Conservation (phyloP, 1,140 invertebrate species). For the Pseudomyrmex flavicornis region DNA sequence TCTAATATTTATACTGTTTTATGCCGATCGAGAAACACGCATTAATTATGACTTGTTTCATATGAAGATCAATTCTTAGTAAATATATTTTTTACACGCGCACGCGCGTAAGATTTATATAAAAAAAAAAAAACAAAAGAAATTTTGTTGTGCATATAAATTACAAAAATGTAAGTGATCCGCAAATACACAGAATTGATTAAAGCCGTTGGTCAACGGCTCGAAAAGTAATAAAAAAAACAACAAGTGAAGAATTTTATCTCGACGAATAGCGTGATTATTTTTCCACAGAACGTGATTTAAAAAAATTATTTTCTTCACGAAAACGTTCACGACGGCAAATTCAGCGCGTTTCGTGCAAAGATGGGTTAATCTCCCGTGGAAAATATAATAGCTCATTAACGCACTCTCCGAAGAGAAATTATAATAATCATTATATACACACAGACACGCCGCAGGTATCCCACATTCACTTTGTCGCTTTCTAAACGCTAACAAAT, state of each 20-base stretch:
- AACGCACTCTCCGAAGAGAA: conserved; percentile 8
- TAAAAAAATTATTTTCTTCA: conserved; percentile 27
- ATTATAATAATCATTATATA: conserved; percentile 55
- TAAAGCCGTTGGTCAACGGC: too few relatives aligned
- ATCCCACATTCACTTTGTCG: conserved; percentile 39
- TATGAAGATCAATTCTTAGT: not conserved
- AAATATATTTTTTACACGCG: too few relatives aligned
- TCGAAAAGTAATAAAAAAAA: conserved; percentile 12
- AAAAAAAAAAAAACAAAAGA: too few relatives aligned
- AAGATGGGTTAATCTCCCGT: conserved; percentile 58
- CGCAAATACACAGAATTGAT: too few relatives aligned
- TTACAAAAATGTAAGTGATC: too few relatives aligned
- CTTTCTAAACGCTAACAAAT: conserved; percentile 62
- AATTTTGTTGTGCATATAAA: too few relatives aligned
- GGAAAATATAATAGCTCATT: conserved; percentile 62
- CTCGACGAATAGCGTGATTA: conserved; percentile 29
- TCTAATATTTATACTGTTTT: too few relatives aligned
- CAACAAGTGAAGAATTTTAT: not conserved
- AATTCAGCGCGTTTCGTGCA: conserved; percentile 16
- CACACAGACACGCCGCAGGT: not conserved
- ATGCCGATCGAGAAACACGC: too few relatives aligned
- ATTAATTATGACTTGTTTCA: not conserved
- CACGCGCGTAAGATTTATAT: too few relatives aligned
- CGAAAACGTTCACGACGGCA: conserved; percentile 2
- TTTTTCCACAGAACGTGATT: conserved; percentile 38